These are phyloP conservation scores for Scaptomyza parva DNA, from an alignment of 2,888 invertebrate species.

Conservation along the genomic window DNA sequence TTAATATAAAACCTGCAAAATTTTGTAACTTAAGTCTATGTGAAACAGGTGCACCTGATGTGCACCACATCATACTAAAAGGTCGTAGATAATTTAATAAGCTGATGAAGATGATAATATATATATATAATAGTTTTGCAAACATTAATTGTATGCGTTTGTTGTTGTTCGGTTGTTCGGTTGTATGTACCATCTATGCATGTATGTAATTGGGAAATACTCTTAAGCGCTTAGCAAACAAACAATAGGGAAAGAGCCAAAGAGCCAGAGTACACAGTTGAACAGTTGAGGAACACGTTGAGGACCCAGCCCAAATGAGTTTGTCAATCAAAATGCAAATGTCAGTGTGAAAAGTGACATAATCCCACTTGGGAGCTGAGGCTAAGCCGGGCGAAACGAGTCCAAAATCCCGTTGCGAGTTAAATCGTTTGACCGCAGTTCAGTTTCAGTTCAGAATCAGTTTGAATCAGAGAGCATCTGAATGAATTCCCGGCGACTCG, in stretches of 20 bases:
- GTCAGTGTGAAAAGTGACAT: slow-evolving; percentile 83
- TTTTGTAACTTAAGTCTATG: background rate
- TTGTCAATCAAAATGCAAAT: slow-evolving; percentile 83
- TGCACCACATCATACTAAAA: background rate
- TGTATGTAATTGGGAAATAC: slow-evolving; percentile 71
- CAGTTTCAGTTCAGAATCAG: background rate
- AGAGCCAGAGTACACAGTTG: background rate
- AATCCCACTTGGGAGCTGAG: slow-evolving; percentile 83
- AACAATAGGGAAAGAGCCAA: slow-evolving; percentile 51
- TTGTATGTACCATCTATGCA: too few species aligned
- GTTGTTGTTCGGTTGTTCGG: background rate
- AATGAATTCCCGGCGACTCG: slow-evolving; percentile 56
- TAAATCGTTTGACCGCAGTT: slow-evolving; percentile 79
- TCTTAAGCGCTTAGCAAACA: slow-evolving; percentile 68
- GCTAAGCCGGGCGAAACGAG: slow-evolving; percentile 70
- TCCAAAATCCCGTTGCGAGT: slow-evolving; percentile 79
- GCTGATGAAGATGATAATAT: slow-evolving; percentile 6
- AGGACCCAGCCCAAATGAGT: slow-evolving; percentile 72
- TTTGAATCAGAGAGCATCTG: slow-evolving; percentile 59
- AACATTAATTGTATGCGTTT: slow-evolving; percentile 38
- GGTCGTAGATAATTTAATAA: slow-evolving; percentile 23
- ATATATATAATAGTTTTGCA: slow-evolving; percentile 2
- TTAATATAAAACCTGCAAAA: background rate
- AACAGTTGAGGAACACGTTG: slow-evolving; percentile 1
- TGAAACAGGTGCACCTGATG: slow-evolving; percentile 3